A percentile compares a stretch with the other conserved stretches of the same genome.
phyloP scores from a whole-genome alignment of 1,140 invertebrate species.

The Maconellicoccus hirsutus region DNA sequence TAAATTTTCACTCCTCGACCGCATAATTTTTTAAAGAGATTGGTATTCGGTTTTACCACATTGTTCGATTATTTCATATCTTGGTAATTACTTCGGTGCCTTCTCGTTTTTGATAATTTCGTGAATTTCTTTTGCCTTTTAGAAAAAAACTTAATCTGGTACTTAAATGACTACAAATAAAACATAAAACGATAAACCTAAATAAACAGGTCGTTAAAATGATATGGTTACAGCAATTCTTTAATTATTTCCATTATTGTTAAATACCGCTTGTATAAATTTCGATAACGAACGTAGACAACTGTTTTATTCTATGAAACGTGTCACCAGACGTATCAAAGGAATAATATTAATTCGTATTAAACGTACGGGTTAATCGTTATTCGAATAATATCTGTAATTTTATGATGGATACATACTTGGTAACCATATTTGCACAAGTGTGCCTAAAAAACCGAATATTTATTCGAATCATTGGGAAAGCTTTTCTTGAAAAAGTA shows the following conservation, averaged over 20 bases:
- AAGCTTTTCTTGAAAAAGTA: neutral
- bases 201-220: conserved; percentile 22
- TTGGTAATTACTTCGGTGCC: too few species aligned
- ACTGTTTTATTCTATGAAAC: conserved; percentile 15
- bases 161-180: conserved; percentile 1
- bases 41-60: too few species aligned
- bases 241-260: conserved; percentile 23
- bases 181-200: conserved; percentile 19
- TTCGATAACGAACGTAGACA: conserved; percentile 19
- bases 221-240: conserved; percentile 13
- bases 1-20: too few species aligned
- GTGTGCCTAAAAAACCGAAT: neutral
- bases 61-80: too few species aligned
- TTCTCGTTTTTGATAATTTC: too few species aligned
- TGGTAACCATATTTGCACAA: neutral
- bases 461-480: neutral
- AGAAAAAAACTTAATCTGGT: conserved; percentile 11
- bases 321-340: neutral
- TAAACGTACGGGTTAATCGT: neutral
- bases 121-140: neutral
- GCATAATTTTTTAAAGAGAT: too few species aligned
- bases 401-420: neutral
- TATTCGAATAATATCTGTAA: conserved; percentile 6
- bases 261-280: conserved; percentile 20
- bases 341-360: conserved; percentile 9